A percentile compares a stretch with the other conserved stretches of the same genome.
These are phyloP conservation scores for Ictalurus furcatus DNA, from an alignment of 2,113 vertebrate species.

Conservation along the genomic window DNA sequence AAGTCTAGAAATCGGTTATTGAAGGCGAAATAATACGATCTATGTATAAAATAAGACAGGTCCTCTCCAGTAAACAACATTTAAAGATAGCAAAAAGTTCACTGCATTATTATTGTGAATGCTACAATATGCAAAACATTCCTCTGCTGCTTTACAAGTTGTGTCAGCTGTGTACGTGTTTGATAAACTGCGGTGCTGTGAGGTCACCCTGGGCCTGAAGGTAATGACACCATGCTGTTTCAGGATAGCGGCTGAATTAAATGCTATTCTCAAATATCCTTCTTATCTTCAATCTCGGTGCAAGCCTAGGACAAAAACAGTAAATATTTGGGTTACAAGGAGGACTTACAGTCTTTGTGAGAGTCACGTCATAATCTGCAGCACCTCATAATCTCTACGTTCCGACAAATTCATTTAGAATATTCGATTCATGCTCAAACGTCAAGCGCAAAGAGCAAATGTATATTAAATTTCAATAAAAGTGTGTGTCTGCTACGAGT, in stretches of 20 bases:
- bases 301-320: constrained; percentile 31
- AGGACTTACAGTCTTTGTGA: not conserved
- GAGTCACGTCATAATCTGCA: not conserved
- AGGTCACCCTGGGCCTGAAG: not conserved
- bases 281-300: constrained; percentile 39
- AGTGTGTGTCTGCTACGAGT: not conserved
- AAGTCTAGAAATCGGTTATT: not conserved
- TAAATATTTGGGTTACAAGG: not conserved
- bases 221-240: not conserved
- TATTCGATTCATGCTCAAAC: not conserved
- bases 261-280: constrained; percentile 24
- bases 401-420: not conserved
- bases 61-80: not conserved
- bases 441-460: not conserved
- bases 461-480: not conserved
- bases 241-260: not conserved
- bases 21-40: not conserved
- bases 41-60: not conserved
- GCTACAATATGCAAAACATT: not conserved
- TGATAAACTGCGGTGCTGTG: not conserved
- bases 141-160: not conserved
- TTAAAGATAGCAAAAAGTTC: not conserved
- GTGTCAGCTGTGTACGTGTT: not conserved
- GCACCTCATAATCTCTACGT: too few species aligned
- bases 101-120: not conserved